phyloP scores from a whole-genome alignment of 2,888 invertebrate species.

The Bibio marci region DNA sequence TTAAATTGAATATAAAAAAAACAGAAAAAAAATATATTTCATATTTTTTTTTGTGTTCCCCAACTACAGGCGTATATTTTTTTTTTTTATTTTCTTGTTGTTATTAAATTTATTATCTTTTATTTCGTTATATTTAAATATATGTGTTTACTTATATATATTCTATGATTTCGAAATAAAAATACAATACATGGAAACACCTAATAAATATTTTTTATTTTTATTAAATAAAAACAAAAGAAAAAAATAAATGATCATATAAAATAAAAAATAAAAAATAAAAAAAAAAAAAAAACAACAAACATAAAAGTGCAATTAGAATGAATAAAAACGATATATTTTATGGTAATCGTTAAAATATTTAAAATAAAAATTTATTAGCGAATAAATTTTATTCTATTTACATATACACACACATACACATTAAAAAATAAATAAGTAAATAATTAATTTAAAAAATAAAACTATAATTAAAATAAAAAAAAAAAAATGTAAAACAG shows the following conservation, averaged over 20 bases:
- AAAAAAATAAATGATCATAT: slow-evolving; percentile 4
- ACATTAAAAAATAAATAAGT: too few relatives aligned
- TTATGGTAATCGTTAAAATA: slow-evolving; percentile 20
- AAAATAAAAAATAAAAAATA: slow-evolving; percentile 13
- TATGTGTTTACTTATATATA: too few relatives aligned
- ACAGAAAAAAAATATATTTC: slow-evolving; percentile 11
- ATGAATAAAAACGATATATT: slow-evolving; percentile 28
- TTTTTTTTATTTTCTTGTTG: slow-evolving; percentile 13
- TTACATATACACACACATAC: too few relatives aligned
- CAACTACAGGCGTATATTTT: slow-evolving; percentile 17
- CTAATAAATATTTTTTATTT: slow-evolving; percentile 7
- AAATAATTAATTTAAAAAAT: too few relatives aligned
- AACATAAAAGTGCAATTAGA: slow-evolving; percentile 41
- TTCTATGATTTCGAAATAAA: too few relatives aligned
- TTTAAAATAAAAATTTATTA: slow-evolving; percentile 14
- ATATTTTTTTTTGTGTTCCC: slow-evolving; percentile 14
- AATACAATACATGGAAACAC: too few relatives aligned
- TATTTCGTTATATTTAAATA: too few relatives aligned
- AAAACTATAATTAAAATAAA: slow-evolving; percentile 18
- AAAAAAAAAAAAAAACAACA: slow-evolving; percentile 14
- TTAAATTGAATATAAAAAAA: slow-evolving; percentile 9
- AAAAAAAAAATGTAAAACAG: slow-evolving; percentile 31
- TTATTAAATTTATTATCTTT: too few relatives aligned
- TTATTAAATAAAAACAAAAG: slow-evolving; percentile 1
- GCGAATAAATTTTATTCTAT: slow-evolving; percentile 30